Base-by-base conservation (phyloP, 2,888 invertebrate genomes). In the Rotaria magnacalcarata region DNA sequence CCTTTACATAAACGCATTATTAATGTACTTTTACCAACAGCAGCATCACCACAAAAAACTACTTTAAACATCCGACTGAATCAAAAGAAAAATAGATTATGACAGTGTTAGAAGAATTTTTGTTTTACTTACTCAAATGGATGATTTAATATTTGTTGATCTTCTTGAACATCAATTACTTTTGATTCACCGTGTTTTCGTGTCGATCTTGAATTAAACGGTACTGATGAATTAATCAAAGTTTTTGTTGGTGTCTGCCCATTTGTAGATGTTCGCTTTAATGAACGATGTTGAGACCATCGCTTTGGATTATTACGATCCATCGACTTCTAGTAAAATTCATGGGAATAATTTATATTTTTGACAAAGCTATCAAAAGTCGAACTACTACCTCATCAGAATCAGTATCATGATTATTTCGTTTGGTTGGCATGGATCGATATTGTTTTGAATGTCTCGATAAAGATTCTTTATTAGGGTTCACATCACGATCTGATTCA, bases 11-110 rank as follows among this genome's bases (percentile, higher is more conserved):
- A 91, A 54, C 93, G 89, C 90, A 93, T 92, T 86, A 93, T 93
- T 88, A 93, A 93, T 87, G 93, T 92, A 14, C 93, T 92, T 89
- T 93, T 93, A 14, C 93, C 93, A 1, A 93, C 93, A 4, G 85
- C 86, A 0, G 93, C 93, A 89, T 93, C 93, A 0, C 93, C 93
- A 24, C 93, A 93, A 88, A 93, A 91, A 14, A 93, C 93, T 6
- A 93, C 92, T 89, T 93, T 93, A 89, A 92, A 93, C 86, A 93
- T 93, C 84, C 93, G 89, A 80, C 67, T 67, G 34, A 19, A 67
- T 19, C 16, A 34, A 34, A 67, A 67, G 2, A 67, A 19, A 67
- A 27, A 6, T 52, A 14, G 14, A 11, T 47, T 34, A 34, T 34
- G 34, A 34, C 34, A 34, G 34, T 34, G 34, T 34, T 34, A 34